phyloP scores from a whole-genome alignment of 2,113 vertebrate genomes.

The Tonatia bakeri region DNA sequence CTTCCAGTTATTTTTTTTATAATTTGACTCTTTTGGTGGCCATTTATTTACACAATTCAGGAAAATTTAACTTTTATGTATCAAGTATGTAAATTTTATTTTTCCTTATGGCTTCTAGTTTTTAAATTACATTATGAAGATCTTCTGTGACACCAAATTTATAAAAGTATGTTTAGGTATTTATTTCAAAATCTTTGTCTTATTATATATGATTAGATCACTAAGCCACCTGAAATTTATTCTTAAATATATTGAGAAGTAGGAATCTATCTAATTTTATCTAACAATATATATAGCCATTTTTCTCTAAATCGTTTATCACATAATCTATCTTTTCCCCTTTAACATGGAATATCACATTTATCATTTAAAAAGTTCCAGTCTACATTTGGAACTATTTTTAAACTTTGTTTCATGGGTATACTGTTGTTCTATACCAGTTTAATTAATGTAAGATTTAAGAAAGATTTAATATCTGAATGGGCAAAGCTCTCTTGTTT shows the following conservation, averaged over 20 bases:
- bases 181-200: neutral
- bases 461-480: conserved; percentile 16
- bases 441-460: conserved; percentile 25
- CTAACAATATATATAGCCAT: neutral
- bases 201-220: neutral
- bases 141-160: neutral
- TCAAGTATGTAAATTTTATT: neutral
- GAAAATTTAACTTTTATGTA: neutral
- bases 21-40: neutral
- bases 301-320: neutral
- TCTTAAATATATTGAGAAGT: neutral
- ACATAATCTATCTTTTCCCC: neutral
- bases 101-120: neutral
- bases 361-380: neutral
- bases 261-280: neutral
- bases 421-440: neutral
- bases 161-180: neutral
- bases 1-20: neutral
- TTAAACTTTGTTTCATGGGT: neutral
- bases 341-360: neutral
- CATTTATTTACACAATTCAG: conserved; percentile 25
- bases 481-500: neutral
- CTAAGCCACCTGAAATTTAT: neutral
- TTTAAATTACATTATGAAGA: neutral
- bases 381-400: neutral